These are phyloP conservation scores for Tanypteryx hageni DNA, from an alignment of 2,888 invertebrate genomes.

Conservation along the genomic window DNA sequence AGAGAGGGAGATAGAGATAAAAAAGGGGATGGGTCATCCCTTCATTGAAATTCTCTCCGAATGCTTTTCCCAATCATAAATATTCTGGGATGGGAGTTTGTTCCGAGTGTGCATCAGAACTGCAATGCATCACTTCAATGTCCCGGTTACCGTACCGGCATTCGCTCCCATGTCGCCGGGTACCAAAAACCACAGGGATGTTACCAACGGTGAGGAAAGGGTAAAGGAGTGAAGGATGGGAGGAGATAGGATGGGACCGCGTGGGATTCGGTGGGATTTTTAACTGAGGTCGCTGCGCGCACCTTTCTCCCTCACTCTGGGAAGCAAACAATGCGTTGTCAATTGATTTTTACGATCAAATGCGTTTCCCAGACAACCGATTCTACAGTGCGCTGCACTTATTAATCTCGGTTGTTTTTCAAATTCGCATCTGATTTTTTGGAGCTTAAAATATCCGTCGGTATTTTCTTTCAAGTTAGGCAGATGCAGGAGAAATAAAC, in stretches of 20 bases:
- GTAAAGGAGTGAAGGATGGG: background rate
- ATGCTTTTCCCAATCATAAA: conserved; percentile 54
- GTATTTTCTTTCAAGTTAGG: background rate
- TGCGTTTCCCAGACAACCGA: background rate
- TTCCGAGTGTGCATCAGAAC: conserved; percentile 46
- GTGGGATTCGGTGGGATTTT: conserved; percentile 1
- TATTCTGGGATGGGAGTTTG: conserved; percentile 38
- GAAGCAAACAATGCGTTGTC: conserved; percentile 9
- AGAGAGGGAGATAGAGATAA: background rate
- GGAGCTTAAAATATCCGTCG: background rate
- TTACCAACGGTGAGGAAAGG: background rate
- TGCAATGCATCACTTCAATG: conserved; percentile 49
- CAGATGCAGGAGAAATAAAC: background rate
- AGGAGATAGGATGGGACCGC: background rate
- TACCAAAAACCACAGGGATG: background rate
- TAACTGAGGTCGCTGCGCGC: background rate
- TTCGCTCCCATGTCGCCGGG: conserved; percentile 1
- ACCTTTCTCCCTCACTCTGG: background rate
- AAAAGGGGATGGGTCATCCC: background rate
- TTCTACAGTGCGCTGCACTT: background rate
- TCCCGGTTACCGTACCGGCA: background rate
- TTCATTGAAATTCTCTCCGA: conserved; percentile 42
- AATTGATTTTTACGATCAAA: conserved; percentile 24
- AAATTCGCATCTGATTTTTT: background rate
- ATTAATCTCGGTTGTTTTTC: background rate